Evolutionary conservation across 2,797 vertebrate species (phyloP).

Genomic region (Myotis planiceps): DNA sequence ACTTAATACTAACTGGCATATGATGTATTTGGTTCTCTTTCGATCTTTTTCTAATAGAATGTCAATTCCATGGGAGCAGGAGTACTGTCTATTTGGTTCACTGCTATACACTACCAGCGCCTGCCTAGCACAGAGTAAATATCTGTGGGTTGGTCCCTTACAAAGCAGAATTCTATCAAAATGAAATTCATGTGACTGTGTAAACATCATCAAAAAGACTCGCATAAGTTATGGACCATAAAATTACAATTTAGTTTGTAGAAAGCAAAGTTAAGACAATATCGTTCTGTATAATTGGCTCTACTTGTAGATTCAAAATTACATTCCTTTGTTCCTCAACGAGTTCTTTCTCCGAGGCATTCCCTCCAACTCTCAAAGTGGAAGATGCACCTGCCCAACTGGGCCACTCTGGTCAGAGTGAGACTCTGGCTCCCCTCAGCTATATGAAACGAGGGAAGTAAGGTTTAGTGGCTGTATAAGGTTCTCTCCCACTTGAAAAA

Average conservation of each 20-base stretch:
- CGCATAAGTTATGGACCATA: not conserved
- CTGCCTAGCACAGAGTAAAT: not conserved
- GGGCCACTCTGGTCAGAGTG: not conserved
- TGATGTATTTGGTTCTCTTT: not conserved
- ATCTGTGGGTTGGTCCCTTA: not conserved
- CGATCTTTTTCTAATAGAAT: not conserved
- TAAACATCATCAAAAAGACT: not conserved
- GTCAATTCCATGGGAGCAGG: not conserved
- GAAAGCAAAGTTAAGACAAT: not conserved
- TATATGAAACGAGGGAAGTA: not conserved
- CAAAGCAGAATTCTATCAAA: not conserved
- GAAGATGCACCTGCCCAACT: accelerated
- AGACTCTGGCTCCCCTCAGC: too few species aligned
- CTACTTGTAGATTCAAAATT: too few species aligned
- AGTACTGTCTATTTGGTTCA: not conserved
- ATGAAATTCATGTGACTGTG: not conserved
- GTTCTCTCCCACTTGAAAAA: not conserved
- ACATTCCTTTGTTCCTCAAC: not conserved
- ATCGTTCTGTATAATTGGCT: not conserved
- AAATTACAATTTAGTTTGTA: not conserved
- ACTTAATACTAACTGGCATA: not conserved
- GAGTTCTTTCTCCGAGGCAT: not conserved
- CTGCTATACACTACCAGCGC: not conserved
- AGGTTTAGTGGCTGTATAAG: not conserved
- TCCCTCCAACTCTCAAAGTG: not conserved